Evolutionary conservation across 2,797 vertebrate genomes (phyloP).

Genomic region (Malurus splendens): DNA sequence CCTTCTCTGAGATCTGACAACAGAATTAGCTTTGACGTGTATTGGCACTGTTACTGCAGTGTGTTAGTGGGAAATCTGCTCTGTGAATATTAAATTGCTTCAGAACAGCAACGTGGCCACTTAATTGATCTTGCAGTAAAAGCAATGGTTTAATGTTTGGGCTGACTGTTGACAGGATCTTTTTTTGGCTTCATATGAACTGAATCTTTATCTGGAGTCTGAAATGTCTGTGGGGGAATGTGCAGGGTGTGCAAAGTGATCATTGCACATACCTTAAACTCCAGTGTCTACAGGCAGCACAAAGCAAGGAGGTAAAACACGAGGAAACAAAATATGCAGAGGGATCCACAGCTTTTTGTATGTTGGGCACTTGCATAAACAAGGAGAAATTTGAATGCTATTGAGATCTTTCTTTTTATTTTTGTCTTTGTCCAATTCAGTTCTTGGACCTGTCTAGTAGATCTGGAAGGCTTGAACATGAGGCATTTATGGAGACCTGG

Average conservation of each 20-base stretch:
- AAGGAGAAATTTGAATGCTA: background rate
- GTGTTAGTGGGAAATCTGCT: background rate
- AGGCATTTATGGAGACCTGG: conserved; percentile 85
- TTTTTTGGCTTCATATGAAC: background rate
- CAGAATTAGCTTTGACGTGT: background rate
- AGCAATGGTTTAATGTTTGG: background rate
- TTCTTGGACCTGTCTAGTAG: conserved; percentile 86
- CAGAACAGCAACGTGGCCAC: background rate
- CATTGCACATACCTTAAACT: background rate
- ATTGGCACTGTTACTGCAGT: background rate
- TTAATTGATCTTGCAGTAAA: background rate
- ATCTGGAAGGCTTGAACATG: conserved; percentile 87
- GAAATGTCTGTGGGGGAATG: background rate
- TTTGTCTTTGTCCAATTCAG: conserved; percentile 41
- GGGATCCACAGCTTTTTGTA: background rate
- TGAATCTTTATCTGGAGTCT: background rate
- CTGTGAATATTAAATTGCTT: background rate
- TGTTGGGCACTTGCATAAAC: background rate
- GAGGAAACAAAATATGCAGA: background rate
- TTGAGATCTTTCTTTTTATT: background rate
- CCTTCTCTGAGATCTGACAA: background rate
- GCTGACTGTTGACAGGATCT: background rate
- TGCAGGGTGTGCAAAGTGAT: background rate
- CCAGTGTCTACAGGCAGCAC: background rate
- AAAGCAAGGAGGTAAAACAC: background rate